A percentile compares a stretch with the other conserved stretches of the same genome.
phyloP scores from a whole-genome alignment of 2,113 vertebrate species.

The Lepidothrix coronata region DNA sequence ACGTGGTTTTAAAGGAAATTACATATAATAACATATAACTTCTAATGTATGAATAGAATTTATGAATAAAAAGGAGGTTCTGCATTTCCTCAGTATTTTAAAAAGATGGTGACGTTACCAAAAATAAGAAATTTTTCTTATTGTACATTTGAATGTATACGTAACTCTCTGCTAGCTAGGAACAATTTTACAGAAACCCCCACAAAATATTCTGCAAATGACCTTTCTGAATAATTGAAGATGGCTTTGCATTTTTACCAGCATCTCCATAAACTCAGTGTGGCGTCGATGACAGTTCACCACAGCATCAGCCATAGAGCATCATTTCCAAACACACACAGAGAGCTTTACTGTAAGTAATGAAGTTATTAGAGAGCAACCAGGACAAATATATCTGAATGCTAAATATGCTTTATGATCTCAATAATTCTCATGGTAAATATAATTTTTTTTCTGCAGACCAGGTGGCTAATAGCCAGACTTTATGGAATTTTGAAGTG shows the following conservation, averaged over 20 bases:
- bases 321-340: slow-evolving; percentile 46
- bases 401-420: not conserved
- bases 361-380: slow-evolving; percentile 21
- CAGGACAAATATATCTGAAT: not conserved
- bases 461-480: not conserved
- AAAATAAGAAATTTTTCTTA: not conserved
- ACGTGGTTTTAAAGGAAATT: not conserved
- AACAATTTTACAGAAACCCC: slow-evolving; percentile 9
- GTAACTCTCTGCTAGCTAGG: not conserved
- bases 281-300: not conserved
- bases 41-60: not conserved
- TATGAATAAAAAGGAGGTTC: not conserved
- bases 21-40: not conserved
- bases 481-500: not conserved
- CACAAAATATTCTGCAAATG: slow-evolving; percentile 52
- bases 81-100: not conserved
- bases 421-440: not conserved
- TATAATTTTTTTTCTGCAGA: not conserved
- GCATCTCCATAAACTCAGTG: slow-evolving; percentile 35
- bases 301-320: not conserved
- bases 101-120: not conserved
- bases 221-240: slow-evolving; percentile 77
- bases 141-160: not conserved
- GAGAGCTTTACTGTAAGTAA: slow-evolving; percentile 54
- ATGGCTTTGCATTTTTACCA: slow-evolving; percentile 61